These are phyloP conservation scores for Drosophila nigromelanica DNA, from an alignment of 1,140 invertebrate species.

Conservation along the genomic window DNA sequence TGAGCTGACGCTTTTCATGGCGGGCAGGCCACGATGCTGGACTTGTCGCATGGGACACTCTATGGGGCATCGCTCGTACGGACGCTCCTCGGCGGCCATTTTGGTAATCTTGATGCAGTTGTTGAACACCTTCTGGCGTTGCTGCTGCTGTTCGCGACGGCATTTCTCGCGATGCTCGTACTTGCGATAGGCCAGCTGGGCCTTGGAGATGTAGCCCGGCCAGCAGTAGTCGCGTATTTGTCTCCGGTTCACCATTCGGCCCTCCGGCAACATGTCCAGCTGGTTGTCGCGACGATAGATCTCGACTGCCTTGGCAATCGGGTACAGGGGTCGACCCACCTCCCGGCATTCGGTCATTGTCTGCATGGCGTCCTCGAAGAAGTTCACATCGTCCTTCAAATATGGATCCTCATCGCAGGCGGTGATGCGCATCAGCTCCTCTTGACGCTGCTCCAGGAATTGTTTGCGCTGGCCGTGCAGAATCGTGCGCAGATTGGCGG, in stretches of 20 bases:
- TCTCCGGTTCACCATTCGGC: constrained; percentile 36
- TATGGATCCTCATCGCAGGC: constrained; percentile 57
- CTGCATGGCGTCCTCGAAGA: constrained; percentile 44
- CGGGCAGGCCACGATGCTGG: constrained; percentile 25
- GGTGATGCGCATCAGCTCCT: constrained; percentile 47
- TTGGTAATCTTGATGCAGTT: constrained; percentile 60
- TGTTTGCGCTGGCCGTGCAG: constrained; percentile 45
- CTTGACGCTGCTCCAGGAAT: constrained; percentile 31
- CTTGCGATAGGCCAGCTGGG: constrained; percentile 58
- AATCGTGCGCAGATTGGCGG: constrained; percentile 17
- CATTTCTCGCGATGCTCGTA: constrained; percentile 63
- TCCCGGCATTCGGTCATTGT: constrained; percentile 45
- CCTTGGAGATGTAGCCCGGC: constrained; percentile 59
- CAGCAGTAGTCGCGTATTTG: constrained; percentile 54
- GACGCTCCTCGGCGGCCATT: constrained; percentile 52
- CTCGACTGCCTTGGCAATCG: constrained; percentile 47
- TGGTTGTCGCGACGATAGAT: constrained; percentile 46
- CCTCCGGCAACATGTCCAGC: constrained; percentile 46
- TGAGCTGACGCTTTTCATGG: constrained; percentile 14
- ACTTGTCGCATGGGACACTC: not conserved
- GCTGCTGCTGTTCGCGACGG: constrained; percentile 21
- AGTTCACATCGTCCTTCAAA: constrained; percentile 54
- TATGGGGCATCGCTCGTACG: constrained; percentile 24
- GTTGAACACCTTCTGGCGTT: constrained; percentile 48
- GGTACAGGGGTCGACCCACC: constrained; percentile 53